Evolutionary conservation across 1,140 invertebrate species (phyloP), one percentile per base, ranked within the genome.

Genomic region (Streblospio benedicti): DNA sequence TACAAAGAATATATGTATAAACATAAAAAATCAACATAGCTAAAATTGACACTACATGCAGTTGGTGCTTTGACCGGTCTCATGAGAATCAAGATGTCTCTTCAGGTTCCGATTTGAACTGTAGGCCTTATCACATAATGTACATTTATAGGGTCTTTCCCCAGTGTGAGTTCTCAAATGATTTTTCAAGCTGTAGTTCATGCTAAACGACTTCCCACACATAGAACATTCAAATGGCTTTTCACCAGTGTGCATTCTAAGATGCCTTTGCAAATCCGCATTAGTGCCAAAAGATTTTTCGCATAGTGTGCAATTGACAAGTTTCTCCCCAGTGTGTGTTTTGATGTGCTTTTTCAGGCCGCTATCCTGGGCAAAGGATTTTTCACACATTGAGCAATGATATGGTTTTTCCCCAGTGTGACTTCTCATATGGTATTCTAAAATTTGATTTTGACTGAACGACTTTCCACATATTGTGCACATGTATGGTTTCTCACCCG

Each of bases 101-200:
- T 44, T 44, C 43, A 44, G 43, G 4, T 44, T 44, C 43, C 18
- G 2, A 23, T 23, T 44, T 18, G 43, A 44, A 18, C 18, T 44
- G 43, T 93, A 93, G 73, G 89, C 86, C 74, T 96, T 97, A 12
- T 89, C 90, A 75, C 96, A 99, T 33, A 93, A 87, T 65, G 80
- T 79, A 71, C 93, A 97, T 14, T 70, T 66, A 61, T 66, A 78
- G 0, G 94, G 95, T 72, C 98, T 99, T 76, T 93, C 94, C 2
- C 93, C 92, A 3, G 73, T 87, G 76, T 99, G 96, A n/a, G n/a
- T n/a, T 38, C 9, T 38, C n/a, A 9, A 9, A 38, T 38, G n/a
- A n/a, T n/a, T n/a, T n/a, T n/a, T n/a, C n/a, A n/a, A n/a, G n/a
- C n/a, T n/a, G n/a, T n/a, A n/a, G n/a, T n/a, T n/a, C n/a, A n/a